Evolutionary conservation across 1,140 invertebrate species (phyloP).

Genomic region (Phenacoccus solenopsis): DNA sequence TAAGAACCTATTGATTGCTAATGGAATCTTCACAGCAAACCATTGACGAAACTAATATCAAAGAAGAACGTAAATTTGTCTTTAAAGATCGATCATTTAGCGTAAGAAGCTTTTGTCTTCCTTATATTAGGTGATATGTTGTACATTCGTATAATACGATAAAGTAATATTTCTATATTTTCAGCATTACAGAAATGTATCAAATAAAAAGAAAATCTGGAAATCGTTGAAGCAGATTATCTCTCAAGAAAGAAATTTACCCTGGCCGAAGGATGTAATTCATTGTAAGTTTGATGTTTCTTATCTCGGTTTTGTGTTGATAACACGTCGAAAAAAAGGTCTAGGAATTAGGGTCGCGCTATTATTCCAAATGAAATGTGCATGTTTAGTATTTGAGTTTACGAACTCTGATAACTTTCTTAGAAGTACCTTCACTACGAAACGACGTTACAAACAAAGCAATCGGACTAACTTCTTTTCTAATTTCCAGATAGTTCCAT

Average conservation of each 20-base stretch:
- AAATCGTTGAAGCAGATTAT: constrained; percentile 65
- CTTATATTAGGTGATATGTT: constrained; percentile 26
- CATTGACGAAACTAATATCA: constrained; percentile 14
- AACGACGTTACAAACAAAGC: no score
- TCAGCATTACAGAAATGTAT: constrained; percentile 26
- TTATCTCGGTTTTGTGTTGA: neutral
- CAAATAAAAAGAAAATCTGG: constrained; percentile 54
- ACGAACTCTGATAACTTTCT: no score
- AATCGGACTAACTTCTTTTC: no score
- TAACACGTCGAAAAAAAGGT: neutral
- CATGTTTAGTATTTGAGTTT: no score
- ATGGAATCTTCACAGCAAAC: neutral
- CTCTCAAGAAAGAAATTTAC: constrained; percentile 51
- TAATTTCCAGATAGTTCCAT: constrained; percentile 60
- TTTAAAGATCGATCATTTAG: constrained; percentile 27
- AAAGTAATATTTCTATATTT: neutral
- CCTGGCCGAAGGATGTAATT: constrained; percentile 51
- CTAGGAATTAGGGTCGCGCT: constrained; percentile 13
- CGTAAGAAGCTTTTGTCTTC: constrained; percentile 20
- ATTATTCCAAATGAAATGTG: neutral
- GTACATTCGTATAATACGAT: constrained; percentile 33
- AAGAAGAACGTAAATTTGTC: constrained; percentile 27
- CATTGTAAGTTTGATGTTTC: constrained; percentile 42
- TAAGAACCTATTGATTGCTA: neutral
- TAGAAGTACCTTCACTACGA: no score